Evolutionary conservation across 1,140 invertebrate species (phyloP), one percentile per base, ranked within the genome.

Genomic region (Rhagoletis zephyria): DNA sequence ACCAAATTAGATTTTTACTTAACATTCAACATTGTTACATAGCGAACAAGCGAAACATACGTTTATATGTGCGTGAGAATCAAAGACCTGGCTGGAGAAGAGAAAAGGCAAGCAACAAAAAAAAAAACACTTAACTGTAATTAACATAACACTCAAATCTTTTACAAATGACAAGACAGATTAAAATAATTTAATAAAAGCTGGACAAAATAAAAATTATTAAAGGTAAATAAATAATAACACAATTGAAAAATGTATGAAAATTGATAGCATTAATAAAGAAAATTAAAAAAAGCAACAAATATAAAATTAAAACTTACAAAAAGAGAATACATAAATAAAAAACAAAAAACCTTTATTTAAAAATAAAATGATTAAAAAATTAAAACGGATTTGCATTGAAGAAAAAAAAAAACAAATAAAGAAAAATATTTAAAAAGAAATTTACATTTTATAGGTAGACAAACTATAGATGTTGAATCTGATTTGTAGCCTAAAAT

Each of bases 401-500:
- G 40, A 45, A 85, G 16, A 85, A 85, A 30, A 77, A 30, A 77
- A 65, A 64, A 87, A 56, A 56, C 45, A 51, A 16, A 19, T 0
- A 56, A 81, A 51, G 16, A 56, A 16, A 48, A 40, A 19, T 16
- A 81, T 51, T 81, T 1, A 67, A 51, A 12, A 81, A n/a, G 30
- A 65, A 65, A 65, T 10, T 6, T 6, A 65, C 5, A 90, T 87
- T 89, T 87, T 89, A 90, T 91, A 91, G 90, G 88, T 91, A 91
- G 90, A 90, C 86, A 90, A 90, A 91, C 88, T 89, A 89, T 90
- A 89, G 88, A 91, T 86, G 89, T 89, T 90, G 87, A 90, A 91
- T 90, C 88, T 90, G 89, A 91, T 91, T 91, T 88, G 85, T 91
- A 91, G 90, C 90, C 88, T 89, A 90, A 91, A 64, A 87, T 65